These are phyloP conservation scores for Clitarchus hookeri DNA, from an alignment of 2,888 invertebrate genomes.

Conservation along the genomic window DNA sequence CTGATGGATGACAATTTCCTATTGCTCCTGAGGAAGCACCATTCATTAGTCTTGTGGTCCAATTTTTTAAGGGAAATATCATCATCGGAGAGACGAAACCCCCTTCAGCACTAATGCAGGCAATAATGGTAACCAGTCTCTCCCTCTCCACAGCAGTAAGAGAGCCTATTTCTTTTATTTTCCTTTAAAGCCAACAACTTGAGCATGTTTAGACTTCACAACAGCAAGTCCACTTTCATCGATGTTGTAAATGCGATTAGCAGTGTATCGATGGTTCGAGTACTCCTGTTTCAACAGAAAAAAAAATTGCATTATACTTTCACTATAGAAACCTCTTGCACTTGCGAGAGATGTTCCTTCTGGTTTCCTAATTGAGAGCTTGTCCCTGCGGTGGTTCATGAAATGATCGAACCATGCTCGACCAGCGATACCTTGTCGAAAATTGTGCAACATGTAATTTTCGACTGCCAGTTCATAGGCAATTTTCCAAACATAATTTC, in stretches of 20 bases:
- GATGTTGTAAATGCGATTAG: constrained; percentile 32
- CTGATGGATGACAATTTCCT: constrained; percentile 24
- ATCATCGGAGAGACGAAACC: constrained; percentile 33
- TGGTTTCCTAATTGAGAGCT: constrained; percentile 11
- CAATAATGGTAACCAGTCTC: constrained; percentile 31
- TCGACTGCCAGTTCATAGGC: background rate
- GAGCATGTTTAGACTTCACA: constrained; percentile 28
- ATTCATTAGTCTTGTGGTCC: constrained; percentile 17
- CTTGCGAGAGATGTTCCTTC: constrained; percentile 15
- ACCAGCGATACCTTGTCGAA: background rate
- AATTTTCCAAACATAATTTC: background rate
- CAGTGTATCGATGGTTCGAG: background rate
- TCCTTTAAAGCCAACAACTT: constrained; percentile 21
- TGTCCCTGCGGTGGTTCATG: background rate
- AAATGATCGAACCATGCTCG: constrained; percentile 4
- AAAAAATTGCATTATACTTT: constrained; percentile 22
- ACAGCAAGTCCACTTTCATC: constrained; percentile 32
- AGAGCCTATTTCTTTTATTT: constrained; percentile 20
- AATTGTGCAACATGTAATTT: background rate
- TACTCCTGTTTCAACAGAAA: background rate
- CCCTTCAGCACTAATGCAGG: constrained; percentile 35
- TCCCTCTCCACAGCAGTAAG: constrained; percentile 31
- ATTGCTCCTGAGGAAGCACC: constrained; percentile 29
- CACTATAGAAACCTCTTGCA: constrained; percentile 18
- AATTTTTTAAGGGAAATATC: constrained; percentile 31